Evolutionary conservation across 2,888 invertebrate species (phyloP), one percentile per base, ranked within the genome.

Genomic region (Diabrotica balteata): DNA sequence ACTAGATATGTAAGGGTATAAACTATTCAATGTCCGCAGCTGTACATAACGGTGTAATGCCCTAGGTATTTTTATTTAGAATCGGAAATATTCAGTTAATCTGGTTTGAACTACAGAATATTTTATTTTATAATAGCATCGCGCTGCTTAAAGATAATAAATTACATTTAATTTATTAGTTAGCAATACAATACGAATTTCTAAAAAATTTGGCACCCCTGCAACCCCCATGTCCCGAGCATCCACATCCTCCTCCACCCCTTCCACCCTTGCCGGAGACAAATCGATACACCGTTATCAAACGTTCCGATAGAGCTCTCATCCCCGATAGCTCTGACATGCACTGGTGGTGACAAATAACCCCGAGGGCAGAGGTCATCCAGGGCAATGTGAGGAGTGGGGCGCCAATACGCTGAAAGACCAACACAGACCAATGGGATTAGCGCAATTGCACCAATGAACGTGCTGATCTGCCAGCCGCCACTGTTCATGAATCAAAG

Each of bases 381-480:
- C 69, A 57, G 71, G 67, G 66, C 58, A 59, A 42, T 51, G 65
- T n/a, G 53, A 57, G 44, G 55, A 54, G 66, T 69, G 75, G 74
- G 75, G 73, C 77, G 71, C 71, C 70, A 73, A 72, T 73, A 65
- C 71, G 68, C 68, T 72, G 70, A 74, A 75, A 76, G 75, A 72
- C 73, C 75, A 75, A 72, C 74, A 59, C 73, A 73, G 73, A 72
- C 77, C 76, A 76, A 76, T 77, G 75, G 77, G 76, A 76, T 77
- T 82, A 82, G 74, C 78, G 79, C 75, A 72, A 75, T 73, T 75
- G 78, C 75, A 73, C 82, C 82, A 76, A 75, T 75, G 73, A 71
- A 74, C 80, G 77, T 70, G 61, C 67, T 75, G 75, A 76, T 76
- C 78, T 74, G 72, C 74, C 80, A 80, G 76, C 80, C 78, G 77